Evolutionary conservation across 2,113 vertebrate genomes (phyloP).

Genomic region (Podocnemis expansa): DNA sequence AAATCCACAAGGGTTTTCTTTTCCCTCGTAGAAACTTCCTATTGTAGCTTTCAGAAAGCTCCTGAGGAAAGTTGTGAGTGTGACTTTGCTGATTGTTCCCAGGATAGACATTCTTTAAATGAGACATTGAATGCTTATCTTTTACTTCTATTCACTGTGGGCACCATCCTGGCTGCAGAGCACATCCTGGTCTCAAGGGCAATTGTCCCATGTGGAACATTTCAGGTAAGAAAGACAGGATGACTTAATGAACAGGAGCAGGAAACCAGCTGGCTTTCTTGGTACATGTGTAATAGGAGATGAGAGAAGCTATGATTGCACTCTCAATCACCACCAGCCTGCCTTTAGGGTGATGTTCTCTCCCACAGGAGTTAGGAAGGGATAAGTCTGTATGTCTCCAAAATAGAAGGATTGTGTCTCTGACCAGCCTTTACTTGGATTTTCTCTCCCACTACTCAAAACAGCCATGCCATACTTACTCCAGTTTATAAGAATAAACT

Average conservation of each 20-base stretch:
- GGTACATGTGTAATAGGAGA: background rate
- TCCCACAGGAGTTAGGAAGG: fast-evolving
- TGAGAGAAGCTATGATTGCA: background rate
- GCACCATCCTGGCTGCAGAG: background rate
- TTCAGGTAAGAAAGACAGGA: background rate
- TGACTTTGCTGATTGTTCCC: background rate
- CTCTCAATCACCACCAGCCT: background rate
- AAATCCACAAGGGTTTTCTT: background rate
- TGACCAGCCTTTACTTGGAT: background rate
- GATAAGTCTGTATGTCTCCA: background rate
- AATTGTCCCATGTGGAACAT: fast-evolving
- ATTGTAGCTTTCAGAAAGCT: background rate
- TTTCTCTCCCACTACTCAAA: background rate
- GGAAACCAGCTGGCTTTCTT: background rate
- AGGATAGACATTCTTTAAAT: background rate
- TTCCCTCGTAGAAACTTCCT: background rate
- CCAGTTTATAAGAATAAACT: background rate
- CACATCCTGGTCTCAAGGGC: background rate
- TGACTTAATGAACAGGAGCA: background rate
- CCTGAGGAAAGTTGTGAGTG: background rate
- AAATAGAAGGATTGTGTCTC: background rate
- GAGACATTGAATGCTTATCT: background rate
- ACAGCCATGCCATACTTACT: background rate
- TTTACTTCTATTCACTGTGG: background rate
- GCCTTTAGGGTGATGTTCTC: background rate